A percentile compares a stretch with the other conserved stretches of the same genome.
phyloP scores from a whole-genome alignment of 2,113 vertebrate genomes.

The Cyprinodon brontotheroides region DNA sequence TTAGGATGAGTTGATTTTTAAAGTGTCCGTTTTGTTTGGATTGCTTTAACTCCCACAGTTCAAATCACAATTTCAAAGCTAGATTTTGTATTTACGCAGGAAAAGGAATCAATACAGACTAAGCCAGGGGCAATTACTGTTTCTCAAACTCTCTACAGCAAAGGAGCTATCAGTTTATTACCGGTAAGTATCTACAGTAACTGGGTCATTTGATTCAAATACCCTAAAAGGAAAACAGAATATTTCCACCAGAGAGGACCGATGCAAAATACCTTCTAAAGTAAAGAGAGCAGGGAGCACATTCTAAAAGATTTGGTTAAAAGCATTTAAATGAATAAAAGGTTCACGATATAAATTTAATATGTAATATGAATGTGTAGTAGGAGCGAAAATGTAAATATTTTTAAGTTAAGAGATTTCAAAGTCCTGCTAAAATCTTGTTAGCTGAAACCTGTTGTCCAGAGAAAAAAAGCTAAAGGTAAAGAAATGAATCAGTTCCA shows the following conservation, averaged over 20 bases:
- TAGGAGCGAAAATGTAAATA: neutral
- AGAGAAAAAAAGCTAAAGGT: slow-evolving; percentile 5
- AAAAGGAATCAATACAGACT: neutral
- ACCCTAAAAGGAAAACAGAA: neutral
- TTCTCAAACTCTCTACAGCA: neutral
- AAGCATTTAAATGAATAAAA: neutral
- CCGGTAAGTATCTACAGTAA: neutral
- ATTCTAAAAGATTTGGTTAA: no score
- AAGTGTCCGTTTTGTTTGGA: no score
- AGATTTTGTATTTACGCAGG: neutral
- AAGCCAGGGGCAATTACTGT: neutral
- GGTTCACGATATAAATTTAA: neutral
- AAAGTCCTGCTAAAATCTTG: neutral
- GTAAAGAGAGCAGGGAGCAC: no score
- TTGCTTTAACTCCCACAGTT: no score
- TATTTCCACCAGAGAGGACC: neutral
- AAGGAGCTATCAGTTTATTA: neutral
- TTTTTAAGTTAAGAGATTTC: neutral
- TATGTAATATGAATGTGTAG: no score
- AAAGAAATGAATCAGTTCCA: slow-evolving; percentile 19
- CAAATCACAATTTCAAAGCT: no score
- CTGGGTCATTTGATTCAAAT: neutral
- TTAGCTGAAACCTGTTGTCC: neutral
- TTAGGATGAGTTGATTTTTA: no score
- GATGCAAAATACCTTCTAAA: no score